These are phyloP conservation scores for Noturus placidus DNA, from an alignment of 2,113 vertebrate genomes.

Conservation along the genomic window DNA sequence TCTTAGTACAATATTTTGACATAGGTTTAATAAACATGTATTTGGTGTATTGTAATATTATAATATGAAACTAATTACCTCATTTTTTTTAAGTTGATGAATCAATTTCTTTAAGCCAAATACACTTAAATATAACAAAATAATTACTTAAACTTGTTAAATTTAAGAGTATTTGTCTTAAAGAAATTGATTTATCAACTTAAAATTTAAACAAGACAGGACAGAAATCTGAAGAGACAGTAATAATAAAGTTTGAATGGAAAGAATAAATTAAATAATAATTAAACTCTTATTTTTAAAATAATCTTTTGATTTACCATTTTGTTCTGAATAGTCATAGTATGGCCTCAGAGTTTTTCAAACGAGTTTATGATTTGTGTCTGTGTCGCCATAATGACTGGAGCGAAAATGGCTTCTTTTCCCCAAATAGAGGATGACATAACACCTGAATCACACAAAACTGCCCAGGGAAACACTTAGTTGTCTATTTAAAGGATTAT, in stretches of 20 bases:
- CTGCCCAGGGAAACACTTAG: not conserved
- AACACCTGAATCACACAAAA: not conserved
- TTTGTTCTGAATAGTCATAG: not conserved
- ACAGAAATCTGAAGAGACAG: not conserved
- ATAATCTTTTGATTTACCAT: not conserved
- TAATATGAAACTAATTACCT: too few relatives aligned
- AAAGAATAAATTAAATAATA: not conserved
- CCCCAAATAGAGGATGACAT: not conserved
- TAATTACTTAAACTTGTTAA: too few relatives aligned
- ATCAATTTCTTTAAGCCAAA: too few relatives aligned
- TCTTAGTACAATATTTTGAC: too few relatives aligned
- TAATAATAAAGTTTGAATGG: not conserved
- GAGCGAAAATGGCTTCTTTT: not conserved
- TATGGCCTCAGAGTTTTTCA: not conserved
- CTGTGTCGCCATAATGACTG: not conserved
- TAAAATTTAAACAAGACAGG: not conserved
- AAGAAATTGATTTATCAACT: too few relatives aligned
- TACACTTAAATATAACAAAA: too few relatives aligned
- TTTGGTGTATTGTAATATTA: too few relatives aligned
- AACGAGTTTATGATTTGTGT: constrained; percentile 1
- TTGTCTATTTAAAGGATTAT: not conserved
- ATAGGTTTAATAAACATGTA: too few relatives aligned
- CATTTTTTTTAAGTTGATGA: too few relatives aligned
- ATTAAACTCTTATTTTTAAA: not conserved
- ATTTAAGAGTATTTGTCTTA: too few relatives aligned